Evolutionary conservation across 2,797 vertebrate species (phyloP), one percentile per base, ranked within the genome.

Genomic region (Diglossa cyanea): DNA sequence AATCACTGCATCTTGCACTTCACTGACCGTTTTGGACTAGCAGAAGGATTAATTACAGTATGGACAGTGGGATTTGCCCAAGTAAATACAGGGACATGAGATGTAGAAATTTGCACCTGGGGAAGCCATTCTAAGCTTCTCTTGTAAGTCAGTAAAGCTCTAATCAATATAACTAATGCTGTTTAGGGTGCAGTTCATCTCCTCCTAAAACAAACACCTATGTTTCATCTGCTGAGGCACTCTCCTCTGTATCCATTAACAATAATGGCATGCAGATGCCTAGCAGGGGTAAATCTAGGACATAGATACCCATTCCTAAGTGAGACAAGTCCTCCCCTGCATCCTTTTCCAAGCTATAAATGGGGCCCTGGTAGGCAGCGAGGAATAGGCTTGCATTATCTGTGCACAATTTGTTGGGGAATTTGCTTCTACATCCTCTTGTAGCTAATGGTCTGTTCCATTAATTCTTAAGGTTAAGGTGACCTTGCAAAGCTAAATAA

Each of bases 101-200:
- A 31, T 54, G 61, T 57, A 77, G 76, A 94, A 90, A 94, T 94
- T 65, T 77, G 73, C 91, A 90, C 83, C 72, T 62, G 23, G 48
- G 65, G 61, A 94, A 96, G 66, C 51, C 54, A 51, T 68, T 40
- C 61, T 90, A 94, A 94, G 87, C 90, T 93, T 72, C 61, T 39
- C 18, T 47, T 61, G n/a, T 68, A 87, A 91, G 72, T 86, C 94
- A 75, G 87, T 83, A 94, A 95, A 94, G 75, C 76, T 82, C 65
- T 91, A 90, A 96, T 96, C 96, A 91, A 96, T 96, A 90, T 10
- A 94, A 80, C 79, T 90, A 94, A 96, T 86, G 79, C 76, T 93
- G 93, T 95, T 95, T 88, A 88, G 90, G 95, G 79, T 91, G 61
- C 82, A 95, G 95, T 96, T 94, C 93, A 88, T 94, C 3, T 60